Percentiles rank a stretch among this genome's conserved stretches.
These are phyloP conservation scores for Nettapus auritus DNA, from an alignment of 2,113 vertebrate species.

Conservation along the genomic window DNA sequence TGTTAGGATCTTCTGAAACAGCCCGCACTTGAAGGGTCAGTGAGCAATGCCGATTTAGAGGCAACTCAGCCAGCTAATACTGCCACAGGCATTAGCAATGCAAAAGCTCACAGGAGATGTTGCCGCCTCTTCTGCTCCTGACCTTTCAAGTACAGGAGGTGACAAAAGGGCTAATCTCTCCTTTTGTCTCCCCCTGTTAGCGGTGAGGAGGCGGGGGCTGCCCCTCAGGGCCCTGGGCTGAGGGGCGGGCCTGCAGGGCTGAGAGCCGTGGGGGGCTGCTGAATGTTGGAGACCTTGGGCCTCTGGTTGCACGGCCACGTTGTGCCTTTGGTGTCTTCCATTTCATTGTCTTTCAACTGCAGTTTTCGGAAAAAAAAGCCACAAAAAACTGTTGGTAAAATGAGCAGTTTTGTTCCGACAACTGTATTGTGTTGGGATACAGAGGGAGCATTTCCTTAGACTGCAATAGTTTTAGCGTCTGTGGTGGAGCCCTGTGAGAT, in stretches of 20 bases:
- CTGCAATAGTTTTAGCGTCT: neutral
- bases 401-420: neutral
- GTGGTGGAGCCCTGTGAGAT: neutral
- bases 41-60: accelerated
- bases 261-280: neutral
- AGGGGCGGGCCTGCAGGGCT: neutral
- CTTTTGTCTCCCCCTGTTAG: neutral
- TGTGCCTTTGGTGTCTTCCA: neutral
- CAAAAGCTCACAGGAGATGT: neutral
- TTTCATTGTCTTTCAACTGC: accelerated
- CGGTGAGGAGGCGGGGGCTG: neutral
- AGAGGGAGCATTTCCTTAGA: neutral
- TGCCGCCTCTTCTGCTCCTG: neutral
- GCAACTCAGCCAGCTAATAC: neutral
- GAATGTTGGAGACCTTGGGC: neutral
- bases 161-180: accelerated
- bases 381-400: neutral
- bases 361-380: neutral
- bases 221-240: neutral
- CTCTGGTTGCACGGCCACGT: neutral
- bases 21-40: neutral
- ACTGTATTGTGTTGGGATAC: neutral
- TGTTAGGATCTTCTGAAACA: neutral
- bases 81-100: neutral
- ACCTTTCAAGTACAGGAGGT: neutral